Base-by-base conservation (phyloP, 2,113 vertebrate genomes). In the Dicaeum eximium region DNA sequence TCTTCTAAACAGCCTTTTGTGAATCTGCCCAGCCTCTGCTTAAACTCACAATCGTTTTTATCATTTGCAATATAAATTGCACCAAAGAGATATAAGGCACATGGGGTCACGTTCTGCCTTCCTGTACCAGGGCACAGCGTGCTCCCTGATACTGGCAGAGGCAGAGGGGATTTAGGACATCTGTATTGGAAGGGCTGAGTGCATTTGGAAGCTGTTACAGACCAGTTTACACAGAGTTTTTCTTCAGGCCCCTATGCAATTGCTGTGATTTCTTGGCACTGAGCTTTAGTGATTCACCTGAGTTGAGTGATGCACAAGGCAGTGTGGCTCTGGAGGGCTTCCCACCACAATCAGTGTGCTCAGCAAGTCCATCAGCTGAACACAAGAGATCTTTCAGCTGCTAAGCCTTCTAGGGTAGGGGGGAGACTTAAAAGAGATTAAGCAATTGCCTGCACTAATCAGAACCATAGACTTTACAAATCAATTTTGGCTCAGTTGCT, bases 231-330 rank as follows among this genome's bases (percentile, higher is more conserved):
- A 35, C 33, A 15, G 53, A 22, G 35, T 37, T 94, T 94, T 92
- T 40, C 75, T 86, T 62, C 87, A 58, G 81, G 79, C 31, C 21
- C 83, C 70, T 64, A 16, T 33, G 60, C 51, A 86, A 47, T 92
- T 83, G 40, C n/a, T 67, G 40, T 73, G 74, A 80, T 94, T 94
- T 93, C 75, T 90, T 96, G 94, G 90, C 87, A 18, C 74, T 51
- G 47, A 73, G 56, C 6, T 2, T 44, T 40, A n/a, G 48, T 90
- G 92, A 93, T 90, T 96, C 90, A 96, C 96, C 96, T 94, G 90
- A 82, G n/a, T n/a, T 80, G 90, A 87, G 78, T 87, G 89, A 90
- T 24, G 30, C 81, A 44, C 21, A 16, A 72, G 87, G 74, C 1
- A 0, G 30, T 13, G 57, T 72, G 80, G 70, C 71, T 90, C 74